Base-by-base conservation (phyloP, 1,140 invertebrate species). In the Trypoxylus dichotomus region DNA sequence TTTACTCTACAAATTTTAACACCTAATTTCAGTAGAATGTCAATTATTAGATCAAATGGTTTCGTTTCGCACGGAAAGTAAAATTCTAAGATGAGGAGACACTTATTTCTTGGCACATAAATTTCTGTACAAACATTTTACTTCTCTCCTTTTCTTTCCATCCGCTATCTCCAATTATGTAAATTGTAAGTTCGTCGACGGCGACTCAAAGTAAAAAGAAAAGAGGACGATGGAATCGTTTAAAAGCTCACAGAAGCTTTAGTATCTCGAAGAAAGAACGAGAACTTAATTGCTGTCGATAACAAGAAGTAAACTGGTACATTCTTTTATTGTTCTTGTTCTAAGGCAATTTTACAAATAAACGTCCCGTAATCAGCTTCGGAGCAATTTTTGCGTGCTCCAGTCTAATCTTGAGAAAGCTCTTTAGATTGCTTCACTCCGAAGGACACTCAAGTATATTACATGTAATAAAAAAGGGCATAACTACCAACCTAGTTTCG, bases 241-340 rank as follows among this genome's bases (percentile, higher is more conserved):
- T 68, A 68, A 68, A 68, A 29, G 60, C 60, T 29, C 21, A 2
- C 24, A 29, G 60, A 29, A 68, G 60, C 27, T 68, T 24, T 68
- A 27, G 60, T 68, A 68, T 29, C 60, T 68, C 60, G 19, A 24
- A 68, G 24, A 68, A 68, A 68, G 60, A 29, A 68, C 47, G 24
- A 25, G 60, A 68, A 68, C 21, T 68, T 68, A 68, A 68, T 68
- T 24, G 60, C 60, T 68, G 60, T 68, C 60, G 21, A 68, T 68
- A 68, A 68, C 60, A 68, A 68, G 60, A 24, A 68, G 58, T 27
- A 68, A 24, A 68, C 24, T 24, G 27, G 60, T 68, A 68, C 27
- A 68, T 15, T 68, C 60, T 68, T 68, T 68, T 68, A 68, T 68
- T 68, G 60, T 68, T 68, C 60, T 19, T 68, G 60, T 68, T 68